A percentile compares a stretch with the other conserved stretches of the same genome.
These are phyloP conservation scores for Seriola rivoliana DNA, from an alignment of 2,113 vertebrate genomes.

Conservation along the genomic window DNA sequence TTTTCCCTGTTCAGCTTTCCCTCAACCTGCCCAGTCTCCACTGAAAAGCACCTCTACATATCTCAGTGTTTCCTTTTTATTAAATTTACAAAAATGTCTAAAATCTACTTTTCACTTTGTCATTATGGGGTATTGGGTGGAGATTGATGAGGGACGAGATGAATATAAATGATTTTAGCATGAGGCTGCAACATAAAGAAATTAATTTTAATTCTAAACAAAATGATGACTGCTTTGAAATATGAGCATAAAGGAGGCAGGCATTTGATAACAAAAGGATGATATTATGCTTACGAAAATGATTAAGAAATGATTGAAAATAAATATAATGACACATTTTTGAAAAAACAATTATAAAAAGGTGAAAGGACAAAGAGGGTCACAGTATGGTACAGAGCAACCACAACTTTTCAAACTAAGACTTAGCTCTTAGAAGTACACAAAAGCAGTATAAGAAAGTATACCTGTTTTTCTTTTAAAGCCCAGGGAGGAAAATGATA, in stretches of 20 bases:
- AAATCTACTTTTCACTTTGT: no score
- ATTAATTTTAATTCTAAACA: no score
- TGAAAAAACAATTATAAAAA: neutral
- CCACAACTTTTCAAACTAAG: no score
- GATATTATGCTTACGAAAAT: neutral
- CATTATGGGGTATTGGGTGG: no score
- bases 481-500: constrained; percentile 42
- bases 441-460: constrained; percentile 46
- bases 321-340: neutral
- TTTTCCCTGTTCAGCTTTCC: no score
- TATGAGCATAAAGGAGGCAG: neutral
- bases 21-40: no score
- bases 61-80: no score
- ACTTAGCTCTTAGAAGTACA: constrained; percentile 34
- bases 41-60: no score
- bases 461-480: constrained; percentile 15
- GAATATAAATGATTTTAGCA: no score
- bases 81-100: no score
- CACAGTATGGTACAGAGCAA: neutral
- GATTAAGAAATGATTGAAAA: neutral
- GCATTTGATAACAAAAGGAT: neutral
- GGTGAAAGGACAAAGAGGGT: neutral
- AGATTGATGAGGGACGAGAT: no score
- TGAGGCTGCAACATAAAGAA: no score
- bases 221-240: constrained; percentile 2